Conservation (phyloP, 37 sponge, comb jelly and placozoan genomes). For the Axinella damicornis region DNA sequence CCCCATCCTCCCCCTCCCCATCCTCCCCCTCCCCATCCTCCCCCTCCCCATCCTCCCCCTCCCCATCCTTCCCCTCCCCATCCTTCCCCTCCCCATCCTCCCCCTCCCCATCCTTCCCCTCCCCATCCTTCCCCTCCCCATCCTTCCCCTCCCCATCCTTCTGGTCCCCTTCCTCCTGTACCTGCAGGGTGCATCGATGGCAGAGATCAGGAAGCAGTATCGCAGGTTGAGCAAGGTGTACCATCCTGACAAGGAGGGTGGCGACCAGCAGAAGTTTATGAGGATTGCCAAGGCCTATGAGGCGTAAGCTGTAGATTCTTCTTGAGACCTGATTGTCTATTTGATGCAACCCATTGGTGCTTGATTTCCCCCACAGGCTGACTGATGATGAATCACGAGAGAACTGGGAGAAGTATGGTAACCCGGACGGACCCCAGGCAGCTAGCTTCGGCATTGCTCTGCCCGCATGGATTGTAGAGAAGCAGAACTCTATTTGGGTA, state of each 20-base stretch:
- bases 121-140: too few relatives aligned
- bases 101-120: not conserved
- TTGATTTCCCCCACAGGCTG: constrained; percentile 59
- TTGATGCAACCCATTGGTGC: too few relatives aligned
- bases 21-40: too few relatives aligned
- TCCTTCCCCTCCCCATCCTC: not conserved
- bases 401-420: constrained; percentile 93
- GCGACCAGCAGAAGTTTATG: constrained; percentile 91
- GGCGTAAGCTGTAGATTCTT: constrained; percentile 48
- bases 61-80: not conserved
- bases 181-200: constrained; percentile 63
- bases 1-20: not conserved
- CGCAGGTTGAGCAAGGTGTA: constrained; percentile 80
- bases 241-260: constrained; percentile 95
- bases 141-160: too few relatives aligned
- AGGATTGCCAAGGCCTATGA: constrained; percentile 94
- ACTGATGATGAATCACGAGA: constrained; percentile 89
- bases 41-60: too few relatives aligned
- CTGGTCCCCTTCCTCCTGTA: not conserved
- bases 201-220: constrained; percentile 85
- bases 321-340: not conserved
- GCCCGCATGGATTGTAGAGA: constrained; percentile 95
- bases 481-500: constrained; percentile 85
- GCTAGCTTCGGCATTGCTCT: constrained; percentile 93
- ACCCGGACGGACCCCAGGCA: constrained; percentile 92